These are phyloP conservation scores for Saiga tatarica DNA, from an alignment of 2,113 vertebrate species.

Conservation along the genomic window DNA sequence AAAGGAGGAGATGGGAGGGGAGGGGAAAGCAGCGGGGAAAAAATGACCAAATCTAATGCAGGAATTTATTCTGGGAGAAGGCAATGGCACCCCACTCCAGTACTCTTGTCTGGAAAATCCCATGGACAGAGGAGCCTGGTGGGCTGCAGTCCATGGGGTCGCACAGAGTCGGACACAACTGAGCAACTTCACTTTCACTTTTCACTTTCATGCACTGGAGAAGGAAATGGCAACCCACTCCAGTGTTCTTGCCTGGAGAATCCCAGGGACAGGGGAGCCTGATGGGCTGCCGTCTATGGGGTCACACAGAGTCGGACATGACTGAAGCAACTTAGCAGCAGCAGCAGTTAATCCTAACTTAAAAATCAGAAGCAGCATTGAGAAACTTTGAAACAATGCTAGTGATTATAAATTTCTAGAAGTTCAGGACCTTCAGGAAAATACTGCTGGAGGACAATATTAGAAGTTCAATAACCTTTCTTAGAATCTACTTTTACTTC, in stretches of 20 bases:
- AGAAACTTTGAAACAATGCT: not conserved
- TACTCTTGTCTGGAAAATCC: no score
- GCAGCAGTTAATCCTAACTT: not conserved
- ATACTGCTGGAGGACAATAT: not conserved
- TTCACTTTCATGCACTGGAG: no score
- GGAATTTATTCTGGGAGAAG: not conserved
- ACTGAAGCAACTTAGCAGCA: no score
- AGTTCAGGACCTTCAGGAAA: conserved; percentile 11
- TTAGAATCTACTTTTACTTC: not conserved
- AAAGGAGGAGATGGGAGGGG: not conserved
- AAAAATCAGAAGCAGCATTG: not conserved
- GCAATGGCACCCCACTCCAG: no score
- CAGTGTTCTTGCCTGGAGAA: no score
- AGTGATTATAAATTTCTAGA: not conserved
- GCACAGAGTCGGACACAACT: accelerated
- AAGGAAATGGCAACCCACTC: no score
- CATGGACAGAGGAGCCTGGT: no score
- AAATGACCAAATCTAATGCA: not conserved
- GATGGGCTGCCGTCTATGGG: no score
- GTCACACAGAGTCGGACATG: no score
- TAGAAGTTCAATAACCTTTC: not conserved
- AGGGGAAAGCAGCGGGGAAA: not conserved
- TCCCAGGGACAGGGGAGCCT: no score
- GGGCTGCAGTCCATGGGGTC: no score
- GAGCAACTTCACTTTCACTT: no score